Conservation (phyloP, 53 echinoderm and acorn worm species). For the Holothuria scabra region DNA sequence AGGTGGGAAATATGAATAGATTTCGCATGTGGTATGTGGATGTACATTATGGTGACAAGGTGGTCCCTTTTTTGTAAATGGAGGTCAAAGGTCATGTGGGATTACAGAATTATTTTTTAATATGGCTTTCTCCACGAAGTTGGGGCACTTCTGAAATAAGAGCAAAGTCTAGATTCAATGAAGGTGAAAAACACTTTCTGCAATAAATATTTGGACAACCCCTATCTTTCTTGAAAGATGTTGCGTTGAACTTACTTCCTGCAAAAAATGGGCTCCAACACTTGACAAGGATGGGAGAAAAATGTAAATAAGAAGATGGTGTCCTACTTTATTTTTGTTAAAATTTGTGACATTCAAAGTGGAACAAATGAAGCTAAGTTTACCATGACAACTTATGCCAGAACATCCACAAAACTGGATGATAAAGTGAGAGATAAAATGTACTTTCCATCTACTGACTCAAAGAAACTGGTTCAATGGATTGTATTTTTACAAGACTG, state of each 20-base stretch:
- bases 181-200: background rate
- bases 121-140: conserved; percentile 36
- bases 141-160: conserved; percentile 32
- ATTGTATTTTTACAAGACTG: background rate
- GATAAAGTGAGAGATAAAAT: conserved; percentile 2
- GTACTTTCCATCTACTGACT: background rate
- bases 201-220: background rate
- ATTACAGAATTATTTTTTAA: too few species aligned
- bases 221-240: conserved; percentile 3
- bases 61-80: too few species aligned
- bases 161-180: background rate
- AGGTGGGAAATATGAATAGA: too few species aligned
- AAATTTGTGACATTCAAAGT: background rate
- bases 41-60: too few species aligned
- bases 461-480: background rate
- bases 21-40: too few species aligned
- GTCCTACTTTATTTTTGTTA: conserved; percentile 7
- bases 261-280: background rate
- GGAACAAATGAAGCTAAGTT: background rate
- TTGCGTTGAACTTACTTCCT: conserved; percentile 10
- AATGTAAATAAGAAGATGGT: conserved; percentile 1
- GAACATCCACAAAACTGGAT: background rate
- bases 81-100: too few species aligned
- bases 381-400: background rate
- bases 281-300: background rate